Evolutionary conservation across 2,888 invertebrate species (phyloP).

Genomic region (Rhopalosiphum nymphaeae): DNA sequence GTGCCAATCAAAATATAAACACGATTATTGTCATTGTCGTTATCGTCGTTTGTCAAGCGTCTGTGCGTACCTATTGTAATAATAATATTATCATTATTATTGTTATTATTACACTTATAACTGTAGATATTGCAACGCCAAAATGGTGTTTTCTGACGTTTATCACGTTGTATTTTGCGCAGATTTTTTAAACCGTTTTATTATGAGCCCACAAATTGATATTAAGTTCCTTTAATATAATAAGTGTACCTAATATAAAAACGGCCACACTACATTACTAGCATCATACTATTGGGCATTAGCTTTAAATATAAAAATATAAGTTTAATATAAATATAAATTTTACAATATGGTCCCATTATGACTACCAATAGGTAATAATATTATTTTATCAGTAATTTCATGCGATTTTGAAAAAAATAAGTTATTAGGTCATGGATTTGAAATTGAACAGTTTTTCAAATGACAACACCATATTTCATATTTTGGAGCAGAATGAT

Average conservation of each 20-base stretch:
- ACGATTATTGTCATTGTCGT: not conserved
- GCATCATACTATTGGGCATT: not conserved
- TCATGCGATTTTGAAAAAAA: not conserved
- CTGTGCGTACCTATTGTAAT: not conserved
- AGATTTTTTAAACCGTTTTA: not conserved
- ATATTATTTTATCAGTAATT: not conserved
- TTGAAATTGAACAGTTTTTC: not conserved
- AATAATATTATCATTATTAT: not conserved
- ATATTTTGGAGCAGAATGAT: not conserved
- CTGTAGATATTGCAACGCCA: not conserved
- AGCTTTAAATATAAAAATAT: not conserved
- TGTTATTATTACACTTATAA: not conserved
- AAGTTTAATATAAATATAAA: not conserved
- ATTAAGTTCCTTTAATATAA: not conserved
- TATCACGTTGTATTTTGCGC: not conserved
- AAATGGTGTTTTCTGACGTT: not conserved
- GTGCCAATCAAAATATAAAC: not conserved
- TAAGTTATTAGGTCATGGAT: not conserved
- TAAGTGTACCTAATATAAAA: not conserved
- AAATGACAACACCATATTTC: not conserved
- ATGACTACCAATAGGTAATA: not conserved
- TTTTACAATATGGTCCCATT: not conserved
- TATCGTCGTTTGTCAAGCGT: not conserved
- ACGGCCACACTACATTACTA: not conserved
- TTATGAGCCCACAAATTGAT: not conserved